Percentiles rank a stretch among this genome's conserved stretches.
These are phyloP conservation scores for Protophormia terraenovae DNA, from an alignment of 2,888 invertebrate genomes.

Conservation along the genomic window DNA sequence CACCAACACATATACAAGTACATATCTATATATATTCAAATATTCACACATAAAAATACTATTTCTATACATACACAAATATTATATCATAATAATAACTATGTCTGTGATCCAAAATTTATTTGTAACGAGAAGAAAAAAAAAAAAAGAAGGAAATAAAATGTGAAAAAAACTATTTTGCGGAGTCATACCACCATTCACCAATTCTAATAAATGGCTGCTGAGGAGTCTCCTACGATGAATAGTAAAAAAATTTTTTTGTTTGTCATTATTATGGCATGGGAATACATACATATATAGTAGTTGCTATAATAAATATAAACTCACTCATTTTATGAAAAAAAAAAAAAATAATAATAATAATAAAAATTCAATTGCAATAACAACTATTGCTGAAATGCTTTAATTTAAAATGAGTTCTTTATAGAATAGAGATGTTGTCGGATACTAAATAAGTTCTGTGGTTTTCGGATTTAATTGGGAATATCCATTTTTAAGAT, in stretches of 20 bases:
- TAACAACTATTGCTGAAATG: constrained; percentile 6
- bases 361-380: not conserved
- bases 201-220: not conserved
- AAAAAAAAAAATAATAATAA: not conserved
- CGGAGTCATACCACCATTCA: not conserved
- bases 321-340: not conserved
- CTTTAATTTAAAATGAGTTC: constrained; percentile 13
- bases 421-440: not conserved
- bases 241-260: not conserved
- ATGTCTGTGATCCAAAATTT: constrained; percentile 25
- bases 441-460: too few species aligned
- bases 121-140: not conserved
- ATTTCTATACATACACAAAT: not conserved
- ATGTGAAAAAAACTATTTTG: not conserved
- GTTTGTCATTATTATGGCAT: constrained; percentile 12
- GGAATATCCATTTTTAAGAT: too few species aligned
- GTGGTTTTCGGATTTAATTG: too few species aligned
- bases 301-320: constrained; percentile 24
- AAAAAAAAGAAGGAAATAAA: constrained; percentile 6
- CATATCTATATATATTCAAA: not conserved
- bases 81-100: constrained; percentile 42
- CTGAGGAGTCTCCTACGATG: constrained; percentile 26
- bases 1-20: not conserved
- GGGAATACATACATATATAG: too few species aligned
- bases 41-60: not conserved